phyloP scores from a whole-genome alignment of 2,113 vertebrate species.

The Nothocercus julius region DNA sequence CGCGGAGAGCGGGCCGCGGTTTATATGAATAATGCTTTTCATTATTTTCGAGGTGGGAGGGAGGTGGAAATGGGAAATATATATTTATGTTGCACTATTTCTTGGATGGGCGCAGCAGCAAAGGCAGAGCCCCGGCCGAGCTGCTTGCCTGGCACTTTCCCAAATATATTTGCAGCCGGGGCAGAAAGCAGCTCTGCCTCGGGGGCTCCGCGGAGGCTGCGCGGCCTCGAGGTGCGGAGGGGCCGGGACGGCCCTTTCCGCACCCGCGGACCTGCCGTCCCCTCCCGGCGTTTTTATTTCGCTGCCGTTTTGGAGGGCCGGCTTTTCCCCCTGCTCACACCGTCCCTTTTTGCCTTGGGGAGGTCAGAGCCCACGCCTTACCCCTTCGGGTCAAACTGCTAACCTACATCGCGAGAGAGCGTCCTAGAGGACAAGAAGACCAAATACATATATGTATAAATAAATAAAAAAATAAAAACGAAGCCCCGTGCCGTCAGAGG shows the following conservation, averaged over 20 bases:
- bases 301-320: neutral
- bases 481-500: neutral
- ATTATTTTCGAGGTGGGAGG: neutral
- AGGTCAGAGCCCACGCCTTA: neutral
- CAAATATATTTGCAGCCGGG: neutral
- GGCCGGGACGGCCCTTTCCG: neutral
- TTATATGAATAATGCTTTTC: neutral
- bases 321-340: neutral
- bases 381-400: neutral
- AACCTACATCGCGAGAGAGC: accelerated
- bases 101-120: neutral
- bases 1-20: neutral
- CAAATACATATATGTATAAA: too few species aligned
- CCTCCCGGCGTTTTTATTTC: neutral
- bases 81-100: neutral
- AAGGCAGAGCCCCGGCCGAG: neutral
- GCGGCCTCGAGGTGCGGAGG: neutral
- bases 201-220: neutral
- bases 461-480: accelerated
- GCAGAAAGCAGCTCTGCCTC: neutral
- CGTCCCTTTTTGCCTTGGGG: neutral
- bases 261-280: neutral
- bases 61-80: neutral
- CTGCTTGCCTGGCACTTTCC: neutral
- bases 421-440: neutral